Percentiles rank a stretch among this genome's conserved stretches.
Evolutionary conservation across 2,797 vertebrate genomes (phyloP).

Genomic region (Ptychadena robeensis): DNA sequence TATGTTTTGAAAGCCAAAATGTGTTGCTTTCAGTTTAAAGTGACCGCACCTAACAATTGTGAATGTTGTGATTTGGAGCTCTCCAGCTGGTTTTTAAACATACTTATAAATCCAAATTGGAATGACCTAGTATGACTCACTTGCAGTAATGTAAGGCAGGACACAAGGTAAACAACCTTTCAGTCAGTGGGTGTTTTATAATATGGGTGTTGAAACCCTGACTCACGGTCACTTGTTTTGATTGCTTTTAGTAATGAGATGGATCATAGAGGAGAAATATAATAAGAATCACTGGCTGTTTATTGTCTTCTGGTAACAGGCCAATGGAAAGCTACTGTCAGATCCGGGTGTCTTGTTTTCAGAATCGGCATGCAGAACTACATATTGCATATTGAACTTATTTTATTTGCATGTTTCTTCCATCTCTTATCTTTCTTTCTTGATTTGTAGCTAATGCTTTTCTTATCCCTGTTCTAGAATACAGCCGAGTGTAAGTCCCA

Average conservation of each 20-base stretch:
- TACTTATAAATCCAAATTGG: background rate
- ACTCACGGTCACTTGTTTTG: background rate
- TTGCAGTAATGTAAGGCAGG: background rate
- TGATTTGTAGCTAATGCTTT: background rate
- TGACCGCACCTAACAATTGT: too few species aligned
- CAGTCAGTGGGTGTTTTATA: background rate
- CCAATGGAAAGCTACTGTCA: too few species aligned
- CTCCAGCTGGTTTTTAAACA: background rate
- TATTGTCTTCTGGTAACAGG: background rate
- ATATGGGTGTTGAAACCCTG: background rate
- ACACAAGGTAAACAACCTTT: background rate
- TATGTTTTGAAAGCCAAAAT: too few species aligned
- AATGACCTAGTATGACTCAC: background rate
- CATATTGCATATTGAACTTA: background rate
- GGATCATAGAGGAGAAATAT: background rate
- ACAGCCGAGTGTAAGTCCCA: slow-evolving; percentile 10
- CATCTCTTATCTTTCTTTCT: background rate
- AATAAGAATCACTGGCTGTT: background rate
- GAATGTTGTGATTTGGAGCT: too few species aligned
- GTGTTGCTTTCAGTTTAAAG: too few species aligned
- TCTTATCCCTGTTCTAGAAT: slow-evolving; percentile 33
- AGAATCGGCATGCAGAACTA: background rate
- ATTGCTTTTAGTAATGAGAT: background rate
- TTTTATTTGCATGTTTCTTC: background rate
- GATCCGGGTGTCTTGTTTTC: too few species aligned